These are phyloP conservation scores for Eulemur albifrons DNA, from an alignment of 2,797 vertebrate genomes.

Conservation along the genomic window DNA sequence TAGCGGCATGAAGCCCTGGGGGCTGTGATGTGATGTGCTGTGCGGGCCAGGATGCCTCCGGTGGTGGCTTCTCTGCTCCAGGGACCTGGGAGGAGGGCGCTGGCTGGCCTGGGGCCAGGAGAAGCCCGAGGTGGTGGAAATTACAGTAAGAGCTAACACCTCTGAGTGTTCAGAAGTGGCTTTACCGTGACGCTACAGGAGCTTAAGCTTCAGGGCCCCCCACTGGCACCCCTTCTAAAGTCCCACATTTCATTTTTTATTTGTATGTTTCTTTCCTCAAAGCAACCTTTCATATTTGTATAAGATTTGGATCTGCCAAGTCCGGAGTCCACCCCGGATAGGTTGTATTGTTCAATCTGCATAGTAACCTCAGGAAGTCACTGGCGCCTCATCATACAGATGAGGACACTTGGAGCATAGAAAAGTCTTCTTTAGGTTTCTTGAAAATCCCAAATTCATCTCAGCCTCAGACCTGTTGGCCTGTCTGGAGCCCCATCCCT, in stretches of 20 bases:
- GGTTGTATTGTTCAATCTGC: neutral
- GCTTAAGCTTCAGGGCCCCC: neutral
- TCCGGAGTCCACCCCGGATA: neutral
- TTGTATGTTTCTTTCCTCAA: neutral
- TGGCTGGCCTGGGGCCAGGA: fast-evolving
- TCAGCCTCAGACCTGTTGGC: neutral
- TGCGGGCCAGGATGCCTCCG: neutral
- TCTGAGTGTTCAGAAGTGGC: neutral
- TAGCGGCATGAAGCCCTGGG: neutral
- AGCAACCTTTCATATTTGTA: neutral
- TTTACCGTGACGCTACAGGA: neutral
- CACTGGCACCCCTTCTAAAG: neutral
- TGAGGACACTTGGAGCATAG: neutral
- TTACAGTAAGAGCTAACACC: neutral
- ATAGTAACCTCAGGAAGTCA: neutral
- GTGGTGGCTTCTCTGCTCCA: neutral
- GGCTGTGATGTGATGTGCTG: fast-evolving
- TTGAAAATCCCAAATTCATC: neutral
- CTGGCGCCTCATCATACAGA: neutral
- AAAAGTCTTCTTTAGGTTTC: neutral
- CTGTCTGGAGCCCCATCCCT: neutral
- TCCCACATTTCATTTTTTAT: neutral
- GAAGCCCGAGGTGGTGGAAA: neutral
- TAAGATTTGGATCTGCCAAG: neutral
- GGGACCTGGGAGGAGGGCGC: neutral